Evolutionary conservation across 2,888 invertebrate genomes (phyloP), one percentile per base, ranked within the genome.

Genomic region (Megastigmus dorsalis): DNA sequence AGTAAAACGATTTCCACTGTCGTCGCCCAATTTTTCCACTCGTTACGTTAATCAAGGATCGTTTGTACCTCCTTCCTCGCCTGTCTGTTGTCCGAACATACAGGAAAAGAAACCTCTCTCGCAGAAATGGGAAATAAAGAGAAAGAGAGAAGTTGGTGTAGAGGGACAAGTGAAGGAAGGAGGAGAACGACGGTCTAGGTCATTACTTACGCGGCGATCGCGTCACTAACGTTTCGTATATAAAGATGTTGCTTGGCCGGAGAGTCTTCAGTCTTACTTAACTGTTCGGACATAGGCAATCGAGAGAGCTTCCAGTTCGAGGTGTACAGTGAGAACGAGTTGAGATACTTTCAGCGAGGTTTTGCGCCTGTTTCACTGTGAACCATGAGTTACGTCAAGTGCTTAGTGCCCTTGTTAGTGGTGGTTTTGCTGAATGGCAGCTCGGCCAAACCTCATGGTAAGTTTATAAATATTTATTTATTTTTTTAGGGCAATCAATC

Each of bases 231-330:
- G 72, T 75, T 72, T 78, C 81, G 82, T 86, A 86, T 86, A 86
- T 84, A 86, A 74, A 86, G 86, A 84, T 85, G 81, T 81, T 83
- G 82, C 77, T 77, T 77, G 78, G 75, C 79, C 69, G 74, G 63
- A 74, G 79, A 83, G 81, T 79, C 77, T 76, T 82, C 85, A 86
- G 86, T 86, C 83, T 82, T 74, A 76, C 81, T 82, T 79, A 81
- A 80, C 79, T 83, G 81, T 81, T 78, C 80, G 82, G 67, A 77
- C 76, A 72, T 36, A 33, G 33, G 38, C 43, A 23, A 26, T 50
- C 50, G 65, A 28, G 33, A 38, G 41, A 36, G 66, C n/a, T n/a
- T n/a, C n/a, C 9, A 52, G 26, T 52, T 13, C 30, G 23, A 26
- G 30, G 23, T 18, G 45, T 15, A 45, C 45, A 52, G 23, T 45